Conservation (phyloP, 2,797 vertebrate species). For the Glyptemys insculpta region DNA sequence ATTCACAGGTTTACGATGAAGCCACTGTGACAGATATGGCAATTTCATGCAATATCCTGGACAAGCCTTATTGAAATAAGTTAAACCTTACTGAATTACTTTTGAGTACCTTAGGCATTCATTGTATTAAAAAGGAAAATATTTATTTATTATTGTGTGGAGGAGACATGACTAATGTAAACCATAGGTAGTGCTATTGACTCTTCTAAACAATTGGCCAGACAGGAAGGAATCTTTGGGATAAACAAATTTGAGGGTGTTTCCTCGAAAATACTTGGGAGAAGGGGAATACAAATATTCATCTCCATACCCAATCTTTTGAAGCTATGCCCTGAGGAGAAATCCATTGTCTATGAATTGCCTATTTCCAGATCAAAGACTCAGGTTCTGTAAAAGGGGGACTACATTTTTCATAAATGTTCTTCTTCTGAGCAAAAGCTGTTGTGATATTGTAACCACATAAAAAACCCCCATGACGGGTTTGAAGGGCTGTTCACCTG, state of each 20-base stretch:
- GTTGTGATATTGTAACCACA: not conserved
- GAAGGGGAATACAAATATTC: not conserved
- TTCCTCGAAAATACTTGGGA: not conserved
- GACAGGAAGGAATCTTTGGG: not conserved
- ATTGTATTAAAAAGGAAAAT: not conserved
- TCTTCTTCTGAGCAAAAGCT: not conserved
- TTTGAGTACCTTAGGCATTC: not conserved
- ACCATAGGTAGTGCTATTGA: not conserved
- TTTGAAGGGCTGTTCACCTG: not conserved
- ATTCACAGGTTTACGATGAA: not conserved
- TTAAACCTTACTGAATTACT: not conserved
- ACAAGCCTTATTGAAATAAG: not conserved
- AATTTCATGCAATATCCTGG: not conserved
- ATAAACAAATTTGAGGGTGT: not conserved
- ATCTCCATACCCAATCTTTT: not conserved
- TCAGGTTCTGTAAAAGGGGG: not conserved
- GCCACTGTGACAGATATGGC: not conserved
- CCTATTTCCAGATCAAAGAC: not conserved
- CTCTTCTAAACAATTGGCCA: not conserved
- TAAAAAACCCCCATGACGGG: rapidly evolving
- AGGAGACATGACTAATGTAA: not conserved
- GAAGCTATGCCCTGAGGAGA: not conserved
- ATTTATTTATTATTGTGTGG: not conserved
- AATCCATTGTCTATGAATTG: not conserved
- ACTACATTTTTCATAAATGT: not conserved